Conservation (phyloP, 2,797 vertebrate species). For the Sebastes oblongus region DNA sequence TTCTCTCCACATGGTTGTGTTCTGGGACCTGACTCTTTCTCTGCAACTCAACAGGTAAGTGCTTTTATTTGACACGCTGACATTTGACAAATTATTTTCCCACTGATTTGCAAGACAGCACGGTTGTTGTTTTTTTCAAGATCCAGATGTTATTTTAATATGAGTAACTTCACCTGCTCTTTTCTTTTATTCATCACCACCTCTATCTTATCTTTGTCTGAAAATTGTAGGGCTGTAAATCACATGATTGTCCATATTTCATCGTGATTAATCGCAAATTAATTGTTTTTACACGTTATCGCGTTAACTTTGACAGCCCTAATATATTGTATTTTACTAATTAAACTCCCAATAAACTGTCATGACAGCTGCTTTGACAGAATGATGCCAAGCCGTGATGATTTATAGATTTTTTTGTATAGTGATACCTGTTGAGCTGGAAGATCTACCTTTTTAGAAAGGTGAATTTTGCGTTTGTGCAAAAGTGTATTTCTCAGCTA, state of each 20-base stretch:
- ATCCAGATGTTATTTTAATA: slow-evolving; percentile 14
- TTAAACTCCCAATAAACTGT: background rate
- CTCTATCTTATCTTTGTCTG: background rate
- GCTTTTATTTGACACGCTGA: slow-evolving; percentile 19
- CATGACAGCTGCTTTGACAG: background rate
- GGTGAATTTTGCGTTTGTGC: background rate
- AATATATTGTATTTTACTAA: background rate
- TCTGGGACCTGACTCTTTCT: background rate
- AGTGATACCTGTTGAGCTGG: background rate
- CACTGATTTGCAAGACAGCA: slow-evolving; percentile 1
- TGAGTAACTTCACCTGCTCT: background rate
- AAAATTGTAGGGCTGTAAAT: too few relatives aligned
- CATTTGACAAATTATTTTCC: background rate
- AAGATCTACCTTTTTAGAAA: background rate
- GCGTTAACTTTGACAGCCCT: too few relatives aligned
- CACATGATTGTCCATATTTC: too few relatives aligned
- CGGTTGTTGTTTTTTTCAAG: background rate
- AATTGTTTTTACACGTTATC: too few relatives aligned
- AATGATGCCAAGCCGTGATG: background rate
- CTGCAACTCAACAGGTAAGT: slow-evolving; percentile 70
- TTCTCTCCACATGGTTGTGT: slow-evolving; percentile 48
- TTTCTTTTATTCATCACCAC: background rate
- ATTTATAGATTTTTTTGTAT: slow-evolving; percentile 20
- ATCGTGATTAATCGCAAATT: too few relatives aligned
- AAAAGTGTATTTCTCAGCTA: background rate